Evolutionary conservation across 1,140 invertebrate species (phyloP).

Genomic region (Listronotus oregonensis): DNA sequence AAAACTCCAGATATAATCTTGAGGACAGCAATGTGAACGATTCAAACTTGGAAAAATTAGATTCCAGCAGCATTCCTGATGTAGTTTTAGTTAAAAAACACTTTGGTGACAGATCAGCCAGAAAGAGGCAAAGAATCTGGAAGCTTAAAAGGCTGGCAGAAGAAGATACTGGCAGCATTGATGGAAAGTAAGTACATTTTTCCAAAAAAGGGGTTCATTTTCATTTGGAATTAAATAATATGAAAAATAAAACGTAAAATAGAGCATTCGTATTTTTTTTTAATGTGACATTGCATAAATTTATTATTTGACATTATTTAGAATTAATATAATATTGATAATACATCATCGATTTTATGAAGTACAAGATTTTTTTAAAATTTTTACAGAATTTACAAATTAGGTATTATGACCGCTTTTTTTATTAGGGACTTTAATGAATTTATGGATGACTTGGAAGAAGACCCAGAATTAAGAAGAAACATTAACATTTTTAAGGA

Average conservation of each 20-base stretch:
- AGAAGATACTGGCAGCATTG: conserved; percentile 71
- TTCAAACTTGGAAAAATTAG: conserved; percentile 81
- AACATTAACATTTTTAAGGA: conserved; percentile 95
- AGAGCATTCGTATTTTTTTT: too few relatives aligned
- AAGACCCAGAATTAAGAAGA: conserved; percentile 85
- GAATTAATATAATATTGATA: too few relatives aligned
- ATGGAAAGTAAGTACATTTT: conserved; percentile 76
- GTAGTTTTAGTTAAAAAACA: conserved; percentile 93
- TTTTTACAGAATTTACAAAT: too few relatives aligned
- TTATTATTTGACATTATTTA: too few relatives aligned
- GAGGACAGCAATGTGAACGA: conserved; percentile 91
- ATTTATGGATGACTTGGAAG: conserved; percentile 97
- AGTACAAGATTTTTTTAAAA: background rate
- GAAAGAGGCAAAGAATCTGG: conserved; percentile 84
- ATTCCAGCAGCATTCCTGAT: conserved; percentile 77
- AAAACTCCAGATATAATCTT: conserved; percentile 90
- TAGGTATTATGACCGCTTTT: conserved; percentile 9
- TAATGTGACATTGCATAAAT: too few relatives aligned
- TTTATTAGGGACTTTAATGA: conserved; percentile 85
- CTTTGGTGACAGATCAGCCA: conserved; percentile 74
- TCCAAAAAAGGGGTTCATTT: too few relatives aligned
- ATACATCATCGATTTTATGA: too few relatives aligned
- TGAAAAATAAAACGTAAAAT: too few relatives aligned
- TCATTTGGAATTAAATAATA: too few relatives aligned
- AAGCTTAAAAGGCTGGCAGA: conserved; percentile 86